Conservation (phyloP, 2,113 vertebrate species). For the Chaetops frenatus region DNA sequence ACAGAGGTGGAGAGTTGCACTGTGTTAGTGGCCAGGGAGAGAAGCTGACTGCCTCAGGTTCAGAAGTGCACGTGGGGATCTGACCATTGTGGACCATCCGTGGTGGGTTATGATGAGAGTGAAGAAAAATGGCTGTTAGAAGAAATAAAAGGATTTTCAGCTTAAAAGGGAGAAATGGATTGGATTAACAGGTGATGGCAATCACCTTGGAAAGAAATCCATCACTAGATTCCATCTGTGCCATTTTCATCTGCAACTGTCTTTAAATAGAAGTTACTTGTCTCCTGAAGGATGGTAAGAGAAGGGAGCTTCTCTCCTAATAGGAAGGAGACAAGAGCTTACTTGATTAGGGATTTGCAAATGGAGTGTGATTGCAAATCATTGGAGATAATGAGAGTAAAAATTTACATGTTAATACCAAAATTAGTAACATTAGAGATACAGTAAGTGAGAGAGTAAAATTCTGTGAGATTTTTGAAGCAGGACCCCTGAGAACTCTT, state of each 20-base stretch:
- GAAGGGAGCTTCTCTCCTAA: not conserved
- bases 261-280: not conserved
- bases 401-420: conserved; percentile 5
- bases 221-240: not conserved
- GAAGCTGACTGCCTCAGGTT: not conserved
- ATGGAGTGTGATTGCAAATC: conserved; percentile 15
- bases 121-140: not conserved
- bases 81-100: not conserved
- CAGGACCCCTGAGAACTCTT: not conserved
- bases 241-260: not conserved
- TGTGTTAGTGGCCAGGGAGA: not conserved
- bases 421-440: conserved; percentile 12
- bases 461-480: not conserved
- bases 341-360: conserved; percentile 40
- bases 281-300: not conserved
- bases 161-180: not conserved
- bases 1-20: not conserved
- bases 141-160: not conserved
- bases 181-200: not conserved
- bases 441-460: not conserved
- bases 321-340: not conserved
- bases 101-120: not conserved
- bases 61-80: not conserved
- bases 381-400: not conserved
- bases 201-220: not conserved